Evolutionary conservation across 2,888 invertebrate species (phyloP), one percentile per base, ranked within the genome.

Genomic region (Therioaphis trifolii): DNA sequence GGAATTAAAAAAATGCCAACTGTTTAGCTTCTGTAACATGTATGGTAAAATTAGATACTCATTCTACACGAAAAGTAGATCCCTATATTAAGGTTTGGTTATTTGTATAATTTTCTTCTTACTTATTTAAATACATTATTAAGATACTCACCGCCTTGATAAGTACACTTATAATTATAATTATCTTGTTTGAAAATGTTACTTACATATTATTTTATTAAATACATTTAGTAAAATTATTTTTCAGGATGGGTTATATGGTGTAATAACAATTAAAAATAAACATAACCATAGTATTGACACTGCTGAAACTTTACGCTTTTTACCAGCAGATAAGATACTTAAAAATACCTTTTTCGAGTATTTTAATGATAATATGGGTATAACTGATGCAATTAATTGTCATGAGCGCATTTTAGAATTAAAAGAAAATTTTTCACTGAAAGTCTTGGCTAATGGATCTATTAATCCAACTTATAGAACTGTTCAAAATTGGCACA

Each of bases 21-120:
- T 80, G 80, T 29, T 24, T 21, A 29, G 80, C 80, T 52, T 24
- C 27, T n/a, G n/a, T n/a, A n/a, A n/a, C n/a, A n/a, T n/a, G n/a
- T n/a, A n/a, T n/a, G n/a, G n/a, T n/a, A n/a, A n/a, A n/a, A n/a
- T n/a, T n/a, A n/a, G 9, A n/a, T 29, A 18, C 40, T 18, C 15
- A 46, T 46, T 46, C 12, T 52, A 18, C 35, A 27, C 24, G 35
- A 43, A 78, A 24, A 21, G n/a, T 58, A 4, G 52, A 80, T 71
- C 40, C 58, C 24, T 80, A 71, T 69, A n/a, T 80, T 12, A 80
- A 80, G 27, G 80, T 58, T 24, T 55, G 55, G 11, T 55, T 12
- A 21, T 21, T 58, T 58, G 24, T 21, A 58, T 24, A 58, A 21
- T 24, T 58, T 14, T n/a, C n/a, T n/a, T n/a, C n/a, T n/a, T n/a